phyloP scores from a whole-genome alignment of 2,888 invertebrate genomes.

The Microctonus hyperodae region DNA sequence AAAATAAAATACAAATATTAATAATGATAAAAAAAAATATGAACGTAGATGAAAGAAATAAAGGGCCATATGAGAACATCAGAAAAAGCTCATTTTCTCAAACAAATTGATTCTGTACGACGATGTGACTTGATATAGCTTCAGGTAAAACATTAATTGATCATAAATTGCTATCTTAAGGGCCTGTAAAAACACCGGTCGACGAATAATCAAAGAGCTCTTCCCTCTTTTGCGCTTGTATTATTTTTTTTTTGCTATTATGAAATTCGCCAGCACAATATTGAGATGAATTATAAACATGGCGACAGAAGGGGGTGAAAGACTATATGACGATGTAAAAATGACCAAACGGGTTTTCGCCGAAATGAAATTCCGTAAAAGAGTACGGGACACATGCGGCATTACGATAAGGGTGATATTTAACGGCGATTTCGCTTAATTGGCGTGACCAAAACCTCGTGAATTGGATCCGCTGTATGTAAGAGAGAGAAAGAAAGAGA shows the following conservation, averaged over 20 bases:
- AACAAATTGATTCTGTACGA: slow-evolving; percentile 20
- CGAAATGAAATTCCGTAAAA: slow-evolving; percentile 47
- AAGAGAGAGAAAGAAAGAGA: slow-evolving; percentile 41
- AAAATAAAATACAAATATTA: background rate
- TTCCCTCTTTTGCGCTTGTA: background rate
- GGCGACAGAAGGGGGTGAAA: background rate
- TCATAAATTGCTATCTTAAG: slow-evolving; percentile 27
- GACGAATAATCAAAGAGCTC: slow-evolving; percentile 21
- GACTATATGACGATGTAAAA: background rate
- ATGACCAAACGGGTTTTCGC: slow-evolving; percentile 34
- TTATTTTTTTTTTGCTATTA: background rate
- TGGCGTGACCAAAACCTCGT: slow-evolving; percentile 48
- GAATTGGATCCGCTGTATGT: background rate
- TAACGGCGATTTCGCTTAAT: slow-evolving; percentile 54
- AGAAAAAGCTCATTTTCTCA: slow-evolving; percentile 14
- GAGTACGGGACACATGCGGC: slow-evolving; percentile 35
- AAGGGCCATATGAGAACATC: background rate
- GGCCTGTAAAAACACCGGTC: slow-evolving; percentile 16
- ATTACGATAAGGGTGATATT: slow-evolving; percentile 45
- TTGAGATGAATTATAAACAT: slow-evolving; percentile 16
- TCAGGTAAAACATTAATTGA: slow-evolving; percentile 22
- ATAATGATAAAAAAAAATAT: background rate
- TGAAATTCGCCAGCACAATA: background rate
- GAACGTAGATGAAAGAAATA: too few species aligned
- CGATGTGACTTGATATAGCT: slow-evolving; percentile 13